Base-by-base conservation (phyloP, 2,888 invertebrate genomes). In the Callyntrura guangdongensis region DNA sequence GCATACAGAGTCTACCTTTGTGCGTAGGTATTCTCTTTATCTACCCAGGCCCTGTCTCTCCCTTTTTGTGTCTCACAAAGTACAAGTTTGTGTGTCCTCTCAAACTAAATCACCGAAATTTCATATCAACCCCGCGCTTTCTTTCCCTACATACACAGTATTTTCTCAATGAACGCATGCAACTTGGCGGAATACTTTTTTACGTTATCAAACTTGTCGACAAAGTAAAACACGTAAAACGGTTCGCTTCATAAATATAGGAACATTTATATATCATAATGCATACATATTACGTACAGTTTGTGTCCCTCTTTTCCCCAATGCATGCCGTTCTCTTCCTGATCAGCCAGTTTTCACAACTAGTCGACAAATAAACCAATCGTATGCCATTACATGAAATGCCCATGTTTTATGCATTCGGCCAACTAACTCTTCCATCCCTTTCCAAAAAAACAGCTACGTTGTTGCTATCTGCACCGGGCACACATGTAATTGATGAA, bases 401-500 rank as follows among this genome's bases (percentile, higher is more conserved):
- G 53, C 64, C 81, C 89, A 89, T 89, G 83, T 89, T 82, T 89
- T 89, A 89, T 89, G 89, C 83, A 89, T 89, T 84, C 49, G 25
- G 25, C 74, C 79, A 86, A 61, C 59, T 61, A 85, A 56, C 49
- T 85, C 56, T 36, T 53, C 17, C 27, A 59, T 59, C 59, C 27
- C n/a, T 49, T 36, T 27, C 9, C 36, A 36, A 36, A 53, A 53
- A 11, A 53, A 53, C 53, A 53, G 53, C 53, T 14, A 53, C 72
- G 11, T 45, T 74, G 11, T 59, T 79, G 59, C 79, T 17, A 79
- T 56, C 79, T 59, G n/a, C 49, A 59, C 79, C 25, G 12, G 56
- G n/a, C 45, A 25, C n/a, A 27, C 72, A 74, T 17, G 17, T 74
- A 74, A 47, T 49, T 74, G 74, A 74, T 74, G 14, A 1, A 49